A percentile compares a stretch with the other conserved stretches of the same genome.
These are phyloP conservation scores for Catostylus mosaicus DNA, from an alignment of 30 jellyfish, hydroid and myxozoan genomes.

Conservation along the genomic window DNA sequence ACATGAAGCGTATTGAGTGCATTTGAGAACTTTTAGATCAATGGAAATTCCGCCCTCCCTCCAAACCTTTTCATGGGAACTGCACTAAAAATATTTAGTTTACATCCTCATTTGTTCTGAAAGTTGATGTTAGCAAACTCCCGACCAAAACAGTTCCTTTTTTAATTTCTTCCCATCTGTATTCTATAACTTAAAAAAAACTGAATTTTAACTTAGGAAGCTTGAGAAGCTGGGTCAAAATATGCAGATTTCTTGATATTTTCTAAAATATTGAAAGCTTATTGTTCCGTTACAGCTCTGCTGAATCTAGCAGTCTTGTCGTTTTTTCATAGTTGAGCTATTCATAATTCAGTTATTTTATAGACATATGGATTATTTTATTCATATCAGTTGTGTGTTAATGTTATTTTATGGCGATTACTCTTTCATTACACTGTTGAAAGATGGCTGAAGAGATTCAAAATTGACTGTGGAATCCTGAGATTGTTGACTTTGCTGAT, in stretches of 20 bases:
- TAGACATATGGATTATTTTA: constrained; percentile 1
- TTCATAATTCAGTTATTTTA: constrained; percentile 4
- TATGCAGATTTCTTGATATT: constrained; percentile 10
- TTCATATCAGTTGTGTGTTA: constrained; percentile 30
- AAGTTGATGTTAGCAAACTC: background rate
- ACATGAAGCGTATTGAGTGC: background rate
- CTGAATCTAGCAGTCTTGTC: background rate
- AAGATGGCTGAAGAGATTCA: constrained; percentile 4
- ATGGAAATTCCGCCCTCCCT: background rate
- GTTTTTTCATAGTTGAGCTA: constrained; percentile 8
- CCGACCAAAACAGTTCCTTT: background rate
- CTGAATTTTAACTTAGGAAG: background rate
- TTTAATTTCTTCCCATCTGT: constrained; percentile 6
- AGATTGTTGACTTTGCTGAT: constrained; percentile 15
- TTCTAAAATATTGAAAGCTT: background rate
- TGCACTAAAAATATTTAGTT: background rate
- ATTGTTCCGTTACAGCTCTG: background rate
- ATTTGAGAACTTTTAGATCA: constrained; percentile 3
- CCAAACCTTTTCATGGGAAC: background rate
- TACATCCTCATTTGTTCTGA: background rate
- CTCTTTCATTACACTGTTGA: constrained; percentile 21
- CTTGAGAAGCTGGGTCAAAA: constrained; percentile 6
- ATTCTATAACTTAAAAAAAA: background rate
- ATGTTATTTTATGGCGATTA: background rate
- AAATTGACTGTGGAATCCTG: background rate